Percentiles rank a stretch among this genome's conserved stretches.
These are phyloP conservation scores for Protobothrops flavoviridis DNA, from an alignment of 2,113 vertebrate genomes.

Conservation along the genomic window DNA sequence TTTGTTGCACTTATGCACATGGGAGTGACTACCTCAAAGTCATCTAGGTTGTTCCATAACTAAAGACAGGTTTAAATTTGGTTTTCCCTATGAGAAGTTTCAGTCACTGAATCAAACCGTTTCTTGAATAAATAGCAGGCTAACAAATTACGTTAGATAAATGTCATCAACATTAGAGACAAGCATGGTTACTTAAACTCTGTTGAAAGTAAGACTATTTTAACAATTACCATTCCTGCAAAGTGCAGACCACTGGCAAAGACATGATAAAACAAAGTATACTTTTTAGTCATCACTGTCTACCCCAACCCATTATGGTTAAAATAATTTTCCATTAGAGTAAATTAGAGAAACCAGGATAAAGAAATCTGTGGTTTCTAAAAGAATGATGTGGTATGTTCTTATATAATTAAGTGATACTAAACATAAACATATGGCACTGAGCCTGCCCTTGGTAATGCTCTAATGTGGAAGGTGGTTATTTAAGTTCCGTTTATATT, in stretches of 20 bases:
- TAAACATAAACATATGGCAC: slow-evolving; percentile 36
- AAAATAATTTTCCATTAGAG: slow-evolving; percentile 57
- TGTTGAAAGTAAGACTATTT: background rate
- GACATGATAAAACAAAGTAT: slow-evolving; percentile 5
- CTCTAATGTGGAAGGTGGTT: slow-evolving; percentile 10
- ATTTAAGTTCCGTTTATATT: slow-evolving; percentile 36
- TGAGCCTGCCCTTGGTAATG: slow-evolving; percentile 32
- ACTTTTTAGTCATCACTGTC: slow-evolving; percentile 32
- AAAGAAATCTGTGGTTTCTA: slow-evolving; percentile 55
- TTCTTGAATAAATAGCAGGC: background rate
- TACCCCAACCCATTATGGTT: slow-evolving; percentile 31
- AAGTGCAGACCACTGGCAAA: background rate
- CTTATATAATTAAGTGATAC: slow-evolving; percentile 42
- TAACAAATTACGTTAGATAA: background rate
- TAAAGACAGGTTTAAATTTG: background rate
- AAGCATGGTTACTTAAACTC: background rate
- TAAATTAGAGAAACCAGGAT: slow-evolving; percentile 32
- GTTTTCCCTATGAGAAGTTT: background rate
- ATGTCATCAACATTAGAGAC: background rate
- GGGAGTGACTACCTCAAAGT: background rate
- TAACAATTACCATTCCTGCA: background rate
- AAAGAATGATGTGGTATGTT: slow-evolving; percentile 55
- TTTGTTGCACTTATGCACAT: background rate
- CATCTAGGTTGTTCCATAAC: background rate
- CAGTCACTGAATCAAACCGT: background rate